Evolutionary conservation across 2,888 invertebrate species (phyloP).

Genomic region (Notocelia uddmanniana): DNA sequence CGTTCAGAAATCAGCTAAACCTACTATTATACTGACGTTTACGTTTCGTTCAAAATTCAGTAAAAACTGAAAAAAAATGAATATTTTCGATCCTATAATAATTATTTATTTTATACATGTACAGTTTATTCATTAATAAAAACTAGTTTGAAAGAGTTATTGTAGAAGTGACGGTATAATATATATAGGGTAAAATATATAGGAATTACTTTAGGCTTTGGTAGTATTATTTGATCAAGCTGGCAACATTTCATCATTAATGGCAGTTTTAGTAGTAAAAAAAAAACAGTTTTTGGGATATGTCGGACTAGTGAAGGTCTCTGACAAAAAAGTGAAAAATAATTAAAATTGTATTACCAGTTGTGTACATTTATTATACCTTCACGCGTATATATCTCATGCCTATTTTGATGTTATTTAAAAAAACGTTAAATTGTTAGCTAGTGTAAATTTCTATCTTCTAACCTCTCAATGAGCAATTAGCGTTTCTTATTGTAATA

Average conservation of each 20-base stretch:
- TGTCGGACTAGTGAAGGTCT: constrained; percentile 64
- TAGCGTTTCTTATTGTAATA: constrained; percentile 64
- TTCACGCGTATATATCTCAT: neutral
- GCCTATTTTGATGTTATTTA: constrained; percentile 8
- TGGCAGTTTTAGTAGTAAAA: constrained; percentile 47
- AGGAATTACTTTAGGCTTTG: too few relatives aligned
- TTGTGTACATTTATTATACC: constrained; percentile 51
- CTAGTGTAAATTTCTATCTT: constrained; percentile 34
- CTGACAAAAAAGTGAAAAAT: constrained; percentile 57
- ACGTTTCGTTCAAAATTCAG: constrained; percentile 21
- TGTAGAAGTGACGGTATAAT: too few relatives aligned
- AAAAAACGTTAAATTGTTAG: constrained; percentile 8
- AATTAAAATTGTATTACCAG: constrained; percentile 50
- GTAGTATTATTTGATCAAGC: neutral
- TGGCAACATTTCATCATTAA: constrained; percentile 27
- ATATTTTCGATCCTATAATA: too few relatives aligned
- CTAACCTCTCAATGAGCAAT: constrained; percentile 72
- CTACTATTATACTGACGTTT: constrained; percentile 2
- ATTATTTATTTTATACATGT: too few relatives aligned
- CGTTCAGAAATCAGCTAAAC: constrained; percentile 15
- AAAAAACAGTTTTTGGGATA: constrained; percentile 63
- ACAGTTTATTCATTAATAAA: too few relatives aligned
- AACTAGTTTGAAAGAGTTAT: too few relatives aligned
- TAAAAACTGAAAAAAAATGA: neutral
- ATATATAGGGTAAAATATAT: too few relatives aligned